phyloP scores from a whole-genome alignment of 2,113 vertebrate genomes.

The Myotis yumanensis region DNA sequence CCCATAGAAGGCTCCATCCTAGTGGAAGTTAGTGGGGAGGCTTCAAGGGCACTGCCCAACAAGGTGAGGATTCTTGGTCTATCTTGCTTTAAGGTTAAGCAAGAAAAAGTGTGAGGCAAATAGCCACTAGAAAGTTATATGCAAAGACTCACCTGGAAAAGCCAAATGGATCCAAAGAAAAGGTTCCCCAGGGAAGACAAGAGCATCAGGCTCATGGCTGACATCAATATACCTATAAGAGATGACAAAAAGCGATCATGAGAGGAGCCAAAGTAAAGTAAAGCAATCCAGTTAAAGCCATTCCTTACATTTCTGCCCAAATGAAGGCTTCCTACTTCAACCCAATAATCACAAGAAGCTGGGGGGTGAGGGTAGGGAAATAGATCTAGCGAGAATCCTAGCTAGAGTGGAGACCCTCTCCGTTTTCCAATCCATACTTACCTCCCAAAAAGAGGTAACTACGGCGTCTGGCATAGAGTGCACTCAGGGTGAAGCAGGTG shows the following conservation, averaged over 20 bases:
- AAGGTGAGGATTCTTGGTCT: background rate
- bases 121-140: background rate
- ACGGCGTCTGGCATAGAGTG: slow-evolving; percentile 93
- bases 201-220: slow-evolving; percentile 89
- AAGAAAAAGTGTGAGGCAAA: slow-evolving; percentile 12
- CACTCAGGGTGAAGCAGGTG: slow-evolving; percentile 95
- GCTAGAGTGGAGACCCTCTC: accelerated
- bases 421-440: slow-evolving; percentile 65
- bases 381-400: background rate
- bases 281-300: background rate
- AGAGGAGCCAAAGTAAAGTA: slow-evolving; percentile 1
- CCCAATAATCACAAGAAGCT: background rate
- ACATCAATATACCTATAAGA: slow-evolving; percentile 91
- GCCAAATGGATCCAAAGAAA: slow-evolving; percentile 90
- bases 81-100: background rate
- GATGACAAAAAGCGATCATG: background rate
- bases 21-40: background rate
- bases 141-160: slow-evolving; percentile 89
- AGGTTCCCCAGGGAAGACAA: slow-evolving; percentile 91
- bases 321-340: slow-evolving; percentile 32
- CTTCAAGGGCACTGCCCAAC: background rate
- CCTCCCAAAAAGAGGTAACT: slow-evolving; percentile 96
- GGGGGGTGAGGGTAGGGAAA: background rate
- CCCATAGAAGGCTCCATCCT: background rate
- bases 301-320: background rate